Conservation (phyloP, 2,888 invertebrate species). For the Drosophila mimica region DNA sequence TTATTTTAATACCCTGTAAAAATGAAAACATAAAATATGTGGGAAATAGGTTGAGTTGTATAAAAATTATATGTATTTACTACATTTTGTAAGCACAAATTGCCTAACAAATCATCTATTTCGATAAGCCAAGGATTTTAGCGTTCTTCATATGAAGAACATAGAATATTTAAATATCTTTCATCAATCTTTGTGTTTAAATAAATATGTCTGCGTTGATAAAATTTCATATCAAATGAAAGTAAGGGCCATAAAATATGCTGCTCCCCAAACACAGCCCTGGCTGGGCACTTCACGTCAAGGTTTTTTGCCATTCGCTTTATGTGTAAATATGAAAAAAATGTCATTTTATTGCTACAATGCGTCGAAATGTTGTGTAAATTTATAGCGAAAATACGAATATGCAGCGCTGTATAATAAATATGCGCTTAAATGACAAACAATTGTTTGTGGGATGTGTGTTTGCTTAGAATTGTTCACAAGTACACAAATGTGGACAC, state of each 20-base stretch:
- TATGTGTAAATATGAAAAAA: slow-evolving; percentile 79
- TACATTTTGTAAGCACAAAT: background rate
- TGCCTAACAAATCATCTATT: background rate
- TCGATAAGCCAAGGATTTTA: background rate
- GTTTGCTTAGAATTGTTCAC: slow-evolving; percentile 63
- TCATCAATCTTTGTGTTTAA: slow-evolving; percentile 43
- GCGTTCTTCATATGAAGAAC: slow-evolving; percentile 38
- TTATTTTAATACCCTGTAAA: background rate
- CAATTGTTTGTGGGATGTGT: slow-evolving; percentile 22
- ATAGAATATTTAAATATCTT: slow-evolving; percentile 25
- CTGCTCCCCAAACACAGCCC: slow-evolving; percentile 14
- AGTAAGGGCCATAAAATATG: slow-evolving; percentile 63
- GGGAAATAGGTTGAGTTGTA: background rate
- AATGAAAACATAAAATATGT: background rate
- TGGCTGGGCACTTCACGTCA: slow-evolving; percentile 14
- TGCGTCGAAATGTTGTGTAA: slow-evolving; percentile 76
- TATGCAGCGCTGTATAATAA: slow-evolving; percentile 73
- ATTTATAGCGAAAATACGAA: slow-evolving; percentile 78
- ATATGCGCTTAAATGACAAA: slow-evolving; percentile 68
- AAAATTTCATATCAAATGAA: slow-evolving; percentile 64
- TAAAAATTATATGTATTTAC: background rate
- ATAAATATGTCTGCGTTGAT: slow-evolving; percentile 67
- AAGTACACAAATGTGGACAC: slow-evolving; percentile 33
- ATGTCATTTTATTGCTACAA: slow-evolving; percentile 78
- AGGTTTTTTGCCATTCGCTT: slow-evolving; percentile 62